Base-by-base conservation (phyloP, 1,140 invertebrate genomes). In the Heterodera schachtii region DNA sequence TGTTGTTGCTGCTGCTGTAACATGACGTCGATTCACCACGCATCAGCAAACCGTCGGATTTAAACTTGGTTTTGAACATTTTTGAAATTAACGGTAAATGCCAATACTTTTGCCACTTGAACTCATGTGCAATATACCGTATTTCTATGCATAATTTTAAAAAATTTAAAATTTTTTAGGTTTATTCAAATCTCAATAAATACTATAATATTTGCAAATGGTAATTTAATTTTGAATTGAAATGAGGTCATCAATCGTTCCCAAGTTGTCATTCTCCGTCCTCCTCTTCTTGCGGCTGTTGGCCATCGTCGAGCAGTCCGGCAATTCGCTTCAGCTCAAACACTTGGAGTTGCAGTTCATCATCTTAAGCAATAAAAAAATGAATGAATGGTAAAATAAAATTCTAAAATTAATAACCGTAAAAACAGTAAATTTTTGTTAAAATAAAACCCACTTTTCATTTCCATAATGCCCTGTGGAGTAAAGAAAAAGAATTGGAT, bases 401-500 rank as follows among this genome's bases (percentile, higher is more conserved):
- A 52, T 21, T 21, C 47, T 41, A 74, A 43, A 9, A 2, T 11
- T 52, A 52, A 52, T 11, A 64, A 19, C 57, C 16, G 31, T 31
- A 31, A 31, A 60, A 60, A 60, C 57, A 21, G 13, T 64, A 60
- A 60, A 60, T 16, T 60, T 13, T 16, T 64, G 57, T 19, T 3
- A 16, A 21, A 5, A 64, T 3, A 57, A 75, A 44, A 49, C 64
- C 3, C 13, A 78, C 77, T 78, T 78, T 73, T 75, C 46, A 88
- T 52, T 60, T 88, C 87, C 52, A 81, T 70, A 21, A 88, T 86
- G 19, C 84, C 84, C 69, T 88, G 87, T 0, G 87, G 87, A n/a
- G 87, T 88, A 77, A 88, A 88, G 83, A 88, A 89, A 78, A 88
- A 85, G 83, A 88, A 88, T 73, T 88, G 87, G 52, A 84, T 81